Percentiles rank a stretch among this genome's conserved stretches.
Conservation (phyloP, 2,797 vertebrate genomes). For the Poecilia gillii region DNA sequence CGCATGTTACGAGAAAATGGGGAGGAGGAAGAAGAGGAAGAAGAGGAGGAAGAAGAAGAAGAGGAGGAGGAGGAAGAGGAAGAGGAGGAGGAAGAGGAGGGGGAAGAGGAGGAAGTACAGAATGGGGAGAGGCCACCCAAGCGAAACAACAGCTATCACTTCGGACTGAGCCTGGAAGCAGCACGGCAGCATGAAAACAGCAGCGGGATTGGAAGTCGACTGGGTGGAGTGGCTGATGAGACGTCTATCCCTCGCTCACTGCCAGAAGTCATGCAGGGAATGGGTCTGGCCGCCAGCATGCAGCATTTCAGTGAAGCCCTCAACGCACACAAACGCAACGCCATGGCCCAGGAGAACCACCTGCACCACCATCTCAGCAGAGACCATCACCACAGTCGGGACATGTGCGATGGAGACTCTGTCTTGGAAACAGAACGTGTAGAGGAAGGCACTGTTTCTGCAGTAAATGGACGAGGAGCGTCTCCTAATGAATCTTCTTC, state of each 20-base stretch:
- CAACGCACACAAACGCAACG: constrained; percentile 94
- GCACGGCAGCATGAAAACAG: constrained; percentile 94
- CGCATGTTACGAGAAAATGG: constrained; percentile 93
- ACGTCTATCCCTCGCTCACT: constrained; percentile 86
- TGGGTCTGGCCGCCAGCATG: constrained; percentile 98
- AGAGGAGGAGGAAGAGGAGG: constrained; percentile 90
- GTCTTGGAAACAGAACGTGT: constrained; percentile 93
- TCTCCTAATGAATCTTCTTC: constrained; percentile 95
- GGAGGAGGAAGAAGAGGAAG: constrained; percentile 94
- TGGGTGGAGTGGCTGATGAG: constrained; percentile 78
- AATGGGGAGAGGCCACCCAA: constrained; percentile 87
- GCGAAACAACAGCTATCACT: constrained; percentile 92
- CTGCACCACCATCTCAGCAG: constrained; percentile 86
- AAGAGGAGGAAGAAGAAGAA: constrained; percentile 96
- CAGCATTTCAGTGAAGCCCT: constrained; percentile 99
- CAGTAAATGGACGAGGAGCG: constrained; percentile 93
- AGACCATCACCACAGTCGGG: constrained; percentile 86
- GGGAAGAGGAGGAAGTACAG: constrained; percentile 90
- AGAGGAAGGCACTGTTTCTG: constrained; percentile 86
- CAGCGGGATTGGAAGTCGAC: constrained; percentile 75
- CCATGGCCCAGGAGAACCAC: constrained; percentile 84
- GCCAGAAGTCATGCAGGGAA: constrained; percentile 97
- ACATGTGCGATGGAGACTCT: constrained; percentile 93
- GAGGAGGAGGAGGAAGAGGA: constrained; percentile 96
- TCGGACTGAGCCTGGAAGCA: constrained; percentile 92